Percentiles rank a stretch among this genome's conserved stretches.
Evolutionary conservation across 2,113 vertebrate genomes (phyloP).

Genomic region (Gallinago jamesoni): DNA sequence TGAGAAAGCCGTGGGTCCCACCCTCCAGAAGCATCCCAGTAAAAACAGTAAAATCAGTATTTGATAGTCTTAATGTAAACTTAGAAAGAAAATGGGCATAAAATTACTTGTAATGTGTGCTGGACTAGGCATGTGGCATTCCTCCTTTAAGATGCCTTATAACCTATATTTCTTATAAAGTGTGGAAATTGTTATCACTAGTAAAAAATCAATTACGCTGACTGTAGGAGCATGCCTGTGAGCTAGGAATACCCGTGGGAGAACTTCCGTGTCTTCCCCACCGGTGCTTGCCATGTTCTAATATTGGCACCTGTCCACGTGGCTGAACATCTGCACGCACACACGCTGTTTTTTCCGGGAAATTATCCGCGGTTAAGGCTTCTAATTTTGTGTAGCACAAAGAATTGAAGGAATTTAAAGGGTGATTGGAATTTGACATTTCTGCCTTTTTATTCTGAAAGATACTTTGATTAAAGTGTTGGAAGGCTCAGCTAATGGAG

Average conservation of each 20-base stretch:
- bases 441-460: conserved; percentile 65
- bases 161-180: not conserved
- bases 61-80: not conserved
- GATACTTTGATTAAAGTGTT: conserved; percentile 68
- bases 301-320: rapidly evolving
- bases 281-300: not conserved
- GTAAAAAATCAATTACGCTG: not conserved
- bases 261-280: not conserved
- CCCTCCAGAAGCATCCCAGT: not conserved
- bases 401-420: conserved; percentile 45
- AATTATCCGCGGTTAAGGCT: not conserved
- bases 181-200: not conserved
- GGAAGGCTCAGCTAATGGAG: conserved; percentile 63
- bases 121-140: rapidly evolving
- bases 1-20: not conserved
- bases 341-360: rapidly evolving
- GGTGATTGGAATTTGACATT: conserved; percentile 61
- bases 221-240: rapidly evolving
- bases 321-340: not conserved
- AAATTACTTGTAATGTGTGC: not conserved
- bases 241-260: rapidly evolving
- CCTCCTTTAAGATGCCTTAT: rapidly evolving
- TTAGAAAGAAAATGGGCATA: not conserved
- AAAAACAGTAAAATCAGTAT: not conserved
- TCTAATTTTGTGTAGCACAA: conserved; percentile 24